phyloP scores from a whole-genome alignment of 2,113 vertebrate genomes.

The Aspiorhynchus laticeps region DNA sequence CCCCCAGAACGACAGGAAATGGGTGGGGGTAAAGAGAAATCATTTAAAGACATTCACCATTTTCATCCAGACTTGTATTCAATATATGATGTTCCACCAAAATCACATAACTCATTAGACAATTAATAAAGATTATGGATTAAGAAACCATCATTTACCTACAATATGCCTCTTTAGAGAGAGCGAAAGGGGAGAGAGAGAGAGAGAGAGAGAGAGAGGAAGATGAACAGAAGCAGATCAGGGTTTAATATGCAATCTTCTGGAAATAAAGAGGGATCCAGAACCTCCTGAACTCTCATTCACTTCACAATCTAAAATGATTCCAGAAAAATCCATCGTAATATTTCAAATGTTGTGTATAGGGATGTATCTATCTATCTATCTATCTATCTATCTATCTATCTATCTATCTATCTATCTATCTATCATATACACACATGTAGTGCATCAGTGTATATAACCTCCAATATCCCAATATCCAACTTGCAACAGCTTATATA shows the following conservation, averaged over 20 bases:
- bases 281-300: conserved; percentile 26
- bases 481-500: not conserved
- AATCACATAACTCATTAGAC: not conserved
- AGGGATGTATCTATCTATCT: not conserved
- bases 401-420: too few relatives aligned
- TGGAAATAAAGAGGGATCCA: conserved; percentile 1
- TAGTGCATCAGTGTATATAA: not conserved
- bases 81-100: not conserved
- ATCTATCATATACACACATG: too few relatives aligned
- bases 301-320: conserved; percentile 42
- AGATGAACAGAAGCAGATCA: not conserved
- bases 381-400: too few relatives aligned
- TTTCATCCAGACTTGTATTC: not conserved
- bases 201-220: not conserved
- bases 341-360: not conserved
- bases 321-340: not conserved
- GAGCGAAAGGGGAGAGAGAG: not conserved
- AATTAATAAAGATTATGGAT: not conserved
- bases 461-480: not conserved
- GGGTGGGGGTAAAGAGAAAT: not conserved
- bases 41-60: not conserved
- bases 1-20: conserved; percentile 31
- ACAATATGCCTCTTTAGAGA: not conserved
- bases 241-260: not conserved
- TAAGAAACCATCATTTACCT: not conserved